Conservation (phyloP, 2,888 invertebrate genomes). For the Latheticus oryzae region DNA sequence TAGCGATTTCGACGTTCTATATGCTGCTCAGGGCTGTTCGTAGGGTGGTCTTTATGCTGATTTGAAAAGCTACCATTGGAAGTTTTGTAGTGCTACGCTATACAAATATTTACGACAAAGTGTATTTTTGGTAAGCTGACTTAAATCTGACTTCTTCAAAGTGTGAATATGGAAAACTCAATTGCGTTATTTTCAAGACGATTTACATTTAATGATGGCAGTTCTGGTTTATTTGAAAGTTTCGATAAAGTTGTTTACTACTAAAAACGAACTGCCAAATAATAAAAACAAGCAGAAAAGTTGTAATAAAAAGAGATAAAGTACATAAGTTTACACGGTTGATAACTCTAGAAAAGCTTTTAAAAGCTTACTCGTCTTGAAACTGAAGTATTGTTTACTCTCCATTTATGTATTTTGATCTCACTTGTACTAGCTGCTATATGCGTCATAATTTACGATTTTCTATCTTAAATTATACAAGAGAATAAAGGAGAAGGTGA, state of each 20-base stretch:
- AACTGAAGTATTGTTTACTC: conserved; percentile 18
- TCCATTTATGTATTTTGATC: conserved; percentile 17
- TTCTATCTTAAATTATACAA: too few relatives aligned
- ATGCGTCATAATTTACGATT: too few relatives aligned
- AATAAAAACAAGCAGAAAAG: conserved; percentile 20
- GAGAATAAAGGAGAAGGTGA: too few relatives aligned
- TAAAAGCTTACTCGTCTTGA: conserved; percentile 23
- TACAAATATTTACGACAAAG: conserved; percentile 30
- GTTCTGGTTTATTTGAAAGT: conserved; percentile 12
- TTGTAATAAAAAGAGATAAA: conserved; percentile 18
- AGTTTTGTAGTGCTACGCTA: conserved; percentile 25
- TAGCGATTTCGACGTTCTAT: conserved; percentile 25
- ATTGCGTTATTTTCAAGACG: conserved; percentile 13
- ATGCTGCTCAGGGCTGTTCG: conserved; percentile 30
- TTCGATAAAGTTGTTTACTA: conserved; percentile 1
- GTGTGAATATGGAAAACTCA: conserved; percentile 19
- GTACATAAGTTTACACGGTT: conserved; percentile 13
- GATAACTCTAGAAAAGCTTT: conserved; percentile 16
- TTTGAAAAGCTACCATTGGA: conserved; percentile 13
- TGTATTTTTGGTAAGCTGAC: conserved; percentile 22
- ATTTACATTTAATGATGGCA: conserved; percentile 4
- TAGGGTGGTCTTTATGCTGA: conserved; percentile 28
- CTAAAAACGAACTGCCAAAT: conserved; percentile 1
- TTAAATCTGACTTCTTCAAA: conserved; percentile 1
- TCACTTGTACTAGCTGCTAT: too few relatives aligned